phyloP scores from a whole-genome alignment of 2,113 vertebrate species.

The Anoplopoma fimbria region DNA sequence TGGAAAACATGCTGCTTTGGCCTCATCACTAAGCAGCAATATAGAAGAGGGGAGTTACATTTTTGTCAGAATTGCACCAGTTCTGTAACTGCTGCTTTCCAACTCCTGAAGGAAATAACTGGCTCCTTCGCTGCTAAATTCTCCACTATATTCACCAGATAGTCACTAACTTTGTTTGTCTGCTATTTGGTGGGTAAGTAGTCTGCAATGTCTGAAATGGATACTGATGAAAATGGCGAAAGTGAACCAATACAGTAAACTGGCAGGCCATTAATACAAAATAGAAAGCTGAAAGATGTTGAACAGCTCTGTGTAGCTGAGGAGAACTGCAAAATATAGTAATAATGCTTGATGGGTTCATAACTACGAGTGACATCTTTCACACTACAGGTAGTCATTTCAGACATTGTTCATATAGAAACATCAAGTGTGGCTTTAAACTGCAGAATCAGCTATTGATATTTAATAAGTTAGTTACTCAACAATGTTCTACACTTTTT shows the following conservation, averaged over 20 bases:
- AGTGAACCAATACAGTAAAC: background rate
- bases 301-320: conserved; percentile 4
- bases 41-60: background rate
- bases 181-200: background rate
- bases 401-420: background rate
- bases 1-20: background rate
- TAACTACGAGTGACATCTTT: background rate
- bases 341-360: background rate
- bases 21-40: background rate
- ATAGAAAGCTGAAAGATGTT: background rate
- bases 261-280: background rate
- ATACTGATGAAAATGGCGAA: background rate
- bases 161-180: background rate
- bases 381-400: background rate
- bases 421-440: background rate
- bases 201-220: background rate
- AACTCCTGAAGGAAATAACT: conserved; percentile 1
- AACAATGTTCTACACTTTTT: background rate
- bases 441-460: background rate
- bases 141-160: background rate
- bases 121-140: background rate
- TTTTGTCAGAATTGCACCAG: conserved; percentile 16
- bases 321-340: background rate
- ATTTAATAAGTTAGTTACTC: background rate
- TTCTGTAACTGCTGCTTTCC: conserved; percentile 9